Base-by-base conservation (phyloP, 2,113 vertebrate species). In the Syrmaticus mikado region DNA sequence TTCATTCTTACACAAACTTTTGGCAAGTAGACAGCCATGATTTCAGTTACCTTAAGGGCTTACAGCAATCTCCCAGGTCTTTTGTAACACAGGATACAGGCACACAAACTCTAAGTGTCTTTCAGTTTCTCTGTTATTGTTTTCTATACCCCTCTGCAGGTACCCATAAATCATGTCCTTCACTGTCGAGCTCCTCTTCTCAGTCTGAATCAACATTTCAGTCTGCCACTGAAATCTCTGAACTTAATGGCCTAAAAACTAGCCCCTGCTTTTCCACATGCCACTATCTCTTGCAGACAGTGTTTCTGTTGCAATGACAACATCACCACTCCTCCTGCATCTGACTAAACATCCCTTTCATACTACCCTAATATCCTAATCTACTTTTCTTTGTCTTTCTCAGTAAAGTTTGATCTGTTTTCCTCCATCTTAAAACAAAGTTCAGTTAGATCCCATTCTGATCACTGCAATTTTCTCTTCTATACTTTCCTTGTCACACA, bases 1-100 rank as follows among this genome's bases (percentile, higher is more conserved):
- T 74, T 94, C 41, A 74, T 25, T 85, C 67, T 57, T 75, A 90
- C 8, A 64, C 84, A 66, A 94, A 53, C 70, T 74, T 92, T 90
- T 93, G 73, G 16, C 67, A 85, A 61, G n/a, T 34, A 45, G 24
- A 75, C 40, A 92, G 53, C 61, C 15, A 82, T 74, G 40, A 30
- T 13, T 11, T 70, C 58, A 58, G 8, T 87, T 60, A 70, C 64
- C 3, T 3, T 81, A 85, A 80, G 73, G 85, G 50, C 12, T 66
- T 58, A 50, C 0, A 1, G 46, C 45, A 85, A 40, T 75, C 60
- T 70, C 65, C 38, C 57, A 90, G 73, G 8, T 58, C 8, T 0
- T 57, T 90, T 81, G 40, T 62, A 77, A 74, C n/a, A 41, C 4
- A 67, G 50, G 34, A 81, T 38, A 38, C 38, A 77, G 66, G 8